Percentiles rank a stretch among this genome's conserved stretches.
Conservation (phyloP, 2,888 invertebrate species). For the Psylliodes chrysocephalus region DNA sequence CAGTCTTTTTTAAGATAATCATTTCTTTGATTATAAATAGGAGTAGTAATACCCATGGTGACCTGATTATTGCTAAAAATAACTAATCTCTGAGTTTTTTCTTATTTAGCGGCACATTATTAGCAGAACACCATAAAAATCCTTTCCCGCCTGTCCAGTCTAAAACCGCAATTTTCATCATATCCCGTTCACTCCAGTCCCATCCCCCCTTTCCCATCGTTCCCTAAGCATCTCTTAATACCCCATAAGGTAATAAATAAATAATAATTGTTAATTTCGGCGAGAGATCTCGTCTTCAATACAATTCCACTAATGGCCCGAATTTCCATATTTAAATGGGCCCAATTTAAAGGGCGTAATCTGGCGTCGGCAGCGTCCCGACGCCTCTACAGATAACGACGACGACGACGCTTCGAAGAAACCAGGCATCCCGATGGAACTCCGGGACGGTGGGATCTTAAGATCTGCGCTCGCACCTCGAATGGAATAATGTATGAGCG, state of each 20-base stretch:
- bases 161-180: background rate
- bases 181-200: background rate
- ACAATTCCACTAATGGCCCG: constrained; percentile 50
- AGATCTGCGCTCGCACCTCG: background rate
- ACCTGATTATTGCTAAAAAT: too few relatives aligned
- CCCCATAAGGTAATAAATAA: constrained; percentile 45
- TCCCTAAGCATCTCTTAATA: constrained; percentile 30
- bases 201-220: background rate
- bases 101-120: too few relatives aligned
- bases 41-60: too few relatives aligned
- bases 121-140: too few relatives aligned
- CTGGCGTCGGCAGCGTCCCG: constrained; percentile 46
- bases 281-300: constrained; percentile 46
- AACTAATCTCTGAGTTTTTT: too few relatives aligned
- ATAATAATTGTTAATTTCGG: constrained; percentile 48
- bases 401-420: too few relatives aligned
- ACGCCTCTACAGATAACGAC: constrained; percentile 47
- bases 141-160: too few relatives aligned
- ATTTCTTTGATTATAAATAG: too few relatives aligned
- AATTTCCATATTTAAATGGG: constrained; percentile 56
- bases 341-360: constrained; percentile 55
- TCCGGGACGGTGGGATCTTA: background rate
- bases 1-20: too few relatives aligned
- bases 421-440: constrained; percentile 4
- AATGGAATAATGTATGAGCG: too few relatives aligned